phyloP scores from a whole-genome alignment of 2,113 vertebrate genomes.

The Hippolais icterina region DNA sequence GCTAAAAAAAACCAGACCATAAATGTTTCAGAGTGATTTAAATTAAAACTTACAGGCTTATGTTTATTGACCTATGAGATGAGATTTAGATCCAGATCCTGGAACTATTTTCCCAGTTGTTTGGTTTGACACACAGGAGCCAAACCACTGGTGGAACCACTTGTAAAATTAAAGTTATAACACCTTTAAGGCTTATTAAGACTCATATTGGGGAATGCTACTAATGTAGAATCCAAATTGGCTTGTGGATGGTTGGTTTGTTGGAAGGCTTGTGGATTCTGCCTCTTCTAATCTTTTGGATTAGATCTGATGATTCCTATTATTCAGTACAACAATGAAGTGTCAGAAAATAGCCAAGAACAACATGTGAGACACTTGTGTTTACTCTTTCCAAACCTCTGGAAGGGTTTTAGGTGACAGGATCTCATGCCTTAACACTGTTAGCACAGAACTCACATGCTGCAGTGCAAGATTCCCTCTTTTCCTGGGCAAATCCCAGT shows the following conservation, averaged over 20 bases:
- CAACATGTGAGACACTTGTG: accelerated
- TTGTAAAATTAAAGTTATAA: background rate
- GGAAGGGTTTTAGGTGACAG: background rate
- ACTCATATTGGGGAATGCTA: background rate
- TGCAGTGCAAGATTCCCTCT: background rate
- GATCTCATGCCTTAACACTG: background rate
- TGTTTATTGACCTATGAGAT: background rate
- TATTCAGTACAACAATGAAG: background rate
- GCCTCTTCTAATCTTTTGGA: background rate
- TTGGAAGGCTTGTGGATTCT: background rate
- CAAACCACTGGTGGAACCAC: background rate
- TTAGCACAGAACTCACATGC: background rate
- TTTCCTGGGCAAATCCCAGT: background rate
- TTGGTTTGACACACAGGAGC: background rate
- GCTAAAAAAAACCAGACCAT: background rate
- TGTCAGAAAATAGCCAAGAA: background rate
- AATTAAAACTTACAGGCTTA: background rate
- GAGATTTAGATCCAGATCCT: background rate
- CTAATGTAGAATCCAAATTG: background rate
- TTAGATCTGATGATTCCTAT: background rate
- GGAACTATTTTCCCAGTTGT: background rate
- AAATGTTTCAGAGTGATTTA: background rate
- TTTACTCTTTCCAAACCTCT: background rate
- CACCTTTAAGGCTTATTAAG: background rate
- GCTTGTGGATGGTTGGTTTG: background rate